Evolutionary conservation across 2,888 invertebrate genomes (phyloP).

Genomic region (Dione juno): DNA sequence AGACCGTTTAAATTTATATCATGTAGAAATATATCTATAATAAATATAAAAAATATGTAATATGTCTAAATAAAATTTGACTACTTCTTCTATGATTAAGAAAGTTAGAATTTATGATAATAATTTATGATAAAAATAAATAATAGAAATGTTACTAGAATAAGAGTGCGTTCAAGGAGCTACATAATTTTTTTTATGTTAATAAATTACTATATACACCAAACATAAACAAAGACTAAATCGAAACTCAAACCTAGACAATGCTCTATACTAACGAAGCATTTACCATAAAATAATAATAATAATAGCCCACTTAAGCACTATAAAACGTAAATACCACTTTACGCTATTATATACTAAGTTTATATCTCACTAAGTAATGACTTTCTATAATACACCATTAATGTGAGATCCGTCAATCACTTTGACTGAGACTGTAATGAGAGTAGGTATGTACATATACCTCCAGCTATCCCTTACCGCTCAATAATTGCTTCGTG

Average conservation of each 20-base stretch:
- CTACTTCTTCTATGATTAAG: too few relatives aligned
- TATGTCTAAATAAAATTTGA: too few relatives aligned
- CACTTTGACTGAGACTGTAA: slow-evolving; percentile 19
- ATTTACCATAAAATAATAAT: not conserved
- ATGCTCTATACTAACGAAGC: not conserved
- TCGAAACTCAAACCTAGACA: not conserved
- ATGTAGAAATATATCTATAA: too few relatives aligned
- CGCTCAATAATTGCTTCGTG: not conserved
- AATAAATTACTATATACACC: too few relatives aligned
- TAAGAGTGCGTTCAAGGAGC: too few relatives aligned
- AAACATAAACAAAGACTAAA: not conserved
- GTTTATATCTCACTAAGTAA: slow-evolving; percentile 5
- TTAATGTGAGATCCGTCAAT: slow-evolving; percentile 29
- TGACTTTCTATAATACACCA: slow-evolving; percentile 20
- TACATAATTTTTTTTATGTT: too few relatives aligned
- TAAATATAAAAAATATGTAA: too few relatives aligned
- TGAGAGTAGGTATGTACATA: slow-evolving; percentile 5
- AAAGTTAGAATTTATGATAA: too few relatives aligned
- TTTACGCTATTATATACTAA: not conserved
- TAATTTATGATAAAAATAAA: too few relatives aligned
- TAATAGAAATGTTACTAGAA: too few relatives aligned
- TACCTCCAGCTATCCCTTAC: not conserved
- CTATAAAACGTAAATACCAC: not conserved
- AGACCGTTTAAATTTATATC: too few relatives aligned
- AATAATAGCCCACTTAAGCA: not conserved